A percentile compares a stretch with the other conserved stretches of the same genome.
Conservation (phyloP, 2,113 vertebrate species). For the Phasianus colchicus region DNA sequence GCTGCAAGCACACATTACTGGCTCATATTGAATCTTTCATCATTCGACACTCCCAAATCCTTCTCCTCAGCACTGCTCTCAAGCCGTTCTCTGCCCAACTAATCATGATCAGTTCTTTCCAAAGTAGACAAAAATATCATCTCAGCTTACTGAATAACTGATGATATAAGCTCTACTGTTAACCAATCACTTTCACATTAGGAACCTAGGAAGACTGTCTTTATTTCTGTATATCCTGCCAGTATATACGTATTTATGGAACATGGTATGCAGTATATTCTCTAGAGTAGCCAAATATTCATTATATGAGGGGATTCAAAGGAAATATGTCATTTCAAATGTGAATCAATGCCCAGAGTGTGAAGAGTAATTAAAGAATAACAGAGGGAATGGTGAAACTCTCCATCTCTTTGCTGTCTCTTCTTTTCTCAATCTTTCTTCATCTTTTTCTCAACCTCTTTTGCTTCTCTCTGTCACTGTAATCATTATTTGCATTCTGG, state of each 20-base stretch:
- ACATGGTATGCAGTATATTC: not conserved
- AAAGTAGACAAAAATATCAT: not conserved
- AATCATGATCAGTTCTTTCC: not conserved
- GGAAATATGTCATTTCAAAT: not conserved
- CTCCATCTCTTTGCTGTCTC: not conserved
- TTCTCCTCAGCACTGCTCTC: too few species aligned
- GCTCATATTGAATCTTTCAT: too few species aligned
- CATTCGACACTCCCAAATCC: too few species aligned
- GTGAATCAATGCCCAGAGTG: not conserved
- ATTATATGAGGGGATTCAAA: not conserved
- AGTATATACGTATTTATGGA: not conserved
- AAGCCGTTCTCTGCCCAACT: too few species aligned
- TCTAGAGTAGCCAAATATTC: not conserved
- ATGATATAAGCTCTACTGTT: not conserved
- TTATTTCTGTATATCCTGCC: not conserved
- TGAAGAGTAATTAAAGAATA: slow-evolving; percentile 12
- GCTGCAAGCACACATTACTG: too few species aligned
- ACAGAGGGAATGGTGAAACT: not conserved
- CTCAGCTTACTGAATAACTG: slow-evolving; percentile 5
- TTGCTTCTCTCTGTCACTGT: not conserved
- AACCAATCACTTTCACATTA: not conserved
- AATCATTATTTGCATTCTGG: not conserved
- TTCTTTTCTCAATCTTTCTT: not conserved
- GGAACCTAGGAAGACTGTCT: not conserved
- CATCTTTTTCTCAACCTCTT: not conserved